phyloP scores from a whole-genome alignment of 1,140 invertebrate species.

The Zaprionus nigranus region DNA sequence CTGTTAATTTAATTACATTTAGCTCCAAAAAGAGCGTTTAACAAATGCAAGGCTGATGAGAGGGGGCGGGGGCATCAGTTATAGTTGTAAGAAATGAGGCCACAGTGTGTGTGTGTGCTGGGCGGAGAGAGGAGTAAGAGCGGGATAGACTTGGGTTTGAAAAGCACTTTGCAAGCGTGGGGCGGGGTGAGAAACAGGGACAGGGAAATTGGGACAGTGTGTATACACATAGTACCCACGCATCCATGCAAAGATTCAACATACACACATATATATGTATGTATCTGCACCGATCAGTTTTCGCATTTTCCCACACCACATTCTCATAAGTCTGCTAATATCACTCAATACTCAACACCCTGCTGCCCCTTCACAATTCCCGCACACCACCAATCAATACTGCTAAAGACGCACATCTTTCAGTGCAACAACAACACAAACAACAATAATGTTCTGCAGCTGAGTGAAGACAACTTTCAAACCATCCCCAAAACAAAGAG shows the following conservation, averaged over 20 bases:
- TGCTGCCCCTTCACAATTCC: neutral
- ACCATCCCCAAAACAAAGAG: conserved; percentile 29
- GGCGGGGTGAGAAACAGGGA: neutral
- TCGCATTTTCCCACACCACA: neutral
- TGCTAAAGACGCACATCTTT: conserved; percentile 37
- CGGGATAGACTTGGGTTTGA: conserved; percentile 21
- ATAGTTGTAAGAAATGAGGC: conserved; percentile 35
- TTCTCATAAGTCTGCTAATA: neutral
- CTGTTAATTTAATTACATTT: conserved; percentile 62
- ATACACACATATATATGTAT: neutral
- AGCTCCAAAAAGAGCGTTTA: conserved; percentile 18
- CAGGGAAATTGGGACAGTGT: conserved; percentile 1
- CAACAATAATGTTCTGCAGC: conserved; percentile 8
- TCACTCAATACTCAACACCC: neutral
- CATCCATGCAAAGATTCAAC: neutral
- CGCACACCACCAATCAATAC: conserved; percentile 32
- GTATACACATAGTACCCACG: neutral
- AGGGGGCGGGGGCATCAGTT: conserved; percentile 13
- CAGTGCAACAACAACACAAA: conserved; percentile 22
- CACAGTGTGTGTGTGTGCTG: conserved; percentile 16
- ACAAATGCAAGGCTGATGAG: conserved; percentile 20
- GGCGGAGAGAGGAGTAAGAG: conserved; percentile 8
- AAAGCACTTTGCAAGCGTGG: conserved; percentile 22
- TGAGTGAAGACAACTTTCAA: conserved; percentile 36
- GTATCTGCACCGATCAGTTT: neutral